Percentiles rank a stretch among this genome's conserved stretches.
Conservation (phyloP, 2,797 vertebrate species). For the Alauda arvensis region DNA sequence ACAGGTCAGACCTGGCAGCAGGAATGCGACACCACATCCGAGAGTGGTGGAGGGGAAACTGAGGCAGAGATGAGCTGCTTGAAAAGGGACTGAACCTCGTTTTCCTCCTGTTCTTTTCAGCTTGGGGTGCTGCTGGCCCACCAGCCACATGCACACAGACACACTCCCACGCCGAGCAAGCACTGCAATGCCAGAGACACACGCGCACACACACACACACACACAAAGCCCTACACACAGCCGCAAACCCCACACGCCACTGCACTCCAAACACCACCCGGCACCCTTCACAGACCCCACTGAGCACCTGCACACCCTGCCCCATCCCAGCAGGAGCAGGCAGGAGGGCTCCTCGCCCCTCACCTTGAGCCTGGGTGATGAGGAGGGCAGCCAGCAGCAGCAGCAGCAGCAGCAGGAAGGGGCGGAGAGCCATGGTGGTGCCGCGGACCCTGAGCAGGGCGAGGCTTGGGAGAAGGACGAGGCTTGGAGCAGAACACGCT, state of each 20-base stretch:
- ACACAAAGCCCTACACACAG: rapidly evolving
- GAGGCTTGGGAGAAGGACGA: neutral
- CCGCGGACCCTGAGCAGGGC: neutral
- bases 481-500: neutral
- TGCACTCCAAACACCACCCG: rapidly evolving
- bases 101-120: neutral
- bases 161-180: neutral
- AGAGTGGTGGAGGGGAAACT: neutral
- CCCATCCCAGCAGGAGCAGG: neutral
- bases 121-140: neutral
- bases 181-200: neutral
- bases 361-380: constrained; percentile 19
- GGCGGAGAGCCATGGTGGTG: constrained; percentile 15
- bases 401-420: neutral
- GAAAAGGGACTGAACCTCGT: rapidly evolving
- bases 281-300: rapidly evolving
- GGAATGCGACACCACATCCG: rapidly evolving
- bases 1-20: neutral
- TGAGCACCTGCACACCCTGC: rapidly evolving
- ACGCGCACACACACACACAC: too few species aligned
- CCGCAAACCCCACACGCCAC: rapidly evolving
- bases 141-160: neutral
- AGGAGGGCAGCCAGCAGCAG: neutral
- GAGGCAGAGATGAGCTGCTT: neutral
- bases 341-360: neutral